Base-by-base conservation (phyloP, 2,888 invertebrate species). In the Ypsolopha scabrella region DNA sequence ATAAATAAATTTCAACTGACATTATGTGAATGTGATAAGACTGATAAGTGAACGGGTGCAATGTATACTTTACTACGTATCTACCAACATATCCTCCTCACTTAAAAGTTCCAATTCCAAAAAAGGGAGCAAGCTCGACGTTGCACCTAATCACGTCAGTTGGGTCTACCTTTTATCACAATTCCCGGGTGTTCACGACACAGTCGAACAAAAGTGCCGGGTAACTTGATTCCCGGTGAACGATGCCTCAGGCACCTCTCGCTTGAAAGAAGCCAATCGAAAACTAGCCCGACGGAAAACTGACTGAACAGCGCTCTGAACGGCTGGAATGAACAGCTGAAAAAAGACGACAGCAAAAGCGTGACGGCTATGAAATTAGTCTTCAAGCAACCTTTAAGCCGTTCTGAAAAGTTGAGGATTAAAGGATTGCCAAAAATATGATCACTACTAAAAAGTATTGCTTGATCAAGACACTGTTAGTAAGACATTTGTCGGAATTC, bases 251-350 rank as follows among this genome's bases (percentile, higher is more conserved):
- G 48, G 33, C 35, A 13, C 10, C 41, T 37, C 35, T 62, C 64
- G 71, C 59, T 62, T 69, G 63, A 66, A 60, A 60, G 57, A 61
- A 67, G 57, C 63, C 65, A 71, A 75, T 75, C 62, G 67, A 64
- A 67, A 64, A 53, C 63, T 62, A 69, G 63, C 68, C 65, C 64
- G 54, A 62, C 60, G 68, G 70, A 70, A 74, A 69, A 68, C 58
- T 59, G 60, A 58, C 59, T 36, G 46, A 46, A 34, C 36, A 9
- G 13, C 51, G 41, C 38, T 44, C 36, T 24, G 33, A 38, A 46
- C 36, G 9, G 8, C 11, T n/a, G 35, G 34, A 50, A 50, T 50
- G 41, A 50, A 43, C 13, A 41, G 34, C 38, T 36, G 37, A 49
- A 50, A 43, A 37, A 14, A 11, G 11, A 35, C 3, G 39, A n/a